Evolutionary conservation across 2,888 invertebrate genomes (phyloP).

Genomic region (Drosophila austrosaltans): DNA sequence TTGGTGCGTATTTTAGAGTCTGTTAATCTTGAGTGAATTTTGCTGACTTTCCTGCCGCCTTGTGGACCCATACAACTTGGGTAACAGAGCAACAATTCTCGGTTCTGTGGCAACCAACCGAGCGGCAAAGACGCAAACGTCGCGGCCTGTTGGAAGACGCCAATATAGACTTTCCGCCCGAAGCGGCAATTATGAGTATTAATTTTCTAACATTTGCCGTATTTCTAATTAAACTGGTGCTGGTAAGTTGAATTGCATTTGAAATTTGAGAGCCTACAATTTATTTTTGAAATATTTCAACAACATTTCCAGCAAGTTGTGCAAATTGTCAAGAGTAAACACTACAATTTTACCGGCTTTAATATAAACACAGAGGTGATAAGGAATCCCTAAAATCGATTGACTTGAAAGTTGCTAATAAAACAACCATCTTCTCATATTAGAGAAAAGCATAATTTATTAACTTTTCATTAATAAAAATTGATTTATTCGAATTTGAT

Average conservation of each 20-base stretch:
- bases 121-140: constrained; percentile 68
- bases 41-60: not conserved
- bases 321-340: constrained; percentile 87
- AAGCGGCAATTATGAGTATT: constrained; percentile 92
- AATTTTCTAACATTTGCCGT: constrained; percentile 94
- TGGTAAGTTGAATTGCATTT: constrained; percentile 85
- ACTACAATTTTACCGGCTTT: constrained; percentile 80
- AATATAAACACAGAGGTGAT: constrained; percentile 61
- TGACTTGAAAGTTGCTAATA: not conserved
- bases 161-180: constrained; percentile 91
- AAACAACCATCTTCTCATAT: not conserved
- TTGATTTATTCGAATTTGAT: no score
- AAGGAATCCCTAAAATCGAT: constrained; percentile 51
- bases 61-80: not conserved
- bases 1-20: constrained; percentile 85
- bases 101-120: constrained; percentile 83
- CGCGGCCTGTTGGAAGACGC: constrained; percentile 84
- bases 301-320: constrained; percentile 87
- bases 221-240: constrained; percentile 91
- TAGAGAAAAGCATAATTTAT: no score
- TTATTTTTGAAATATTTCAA: constrained; percentile 5
- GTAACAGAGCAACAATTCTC: constrained; percentile 84
- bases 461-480: no score
- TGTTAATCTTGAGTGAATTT: not conserved
- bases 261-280: not conserved